A percentile compares a stretch with the other conserved stretches of the same genome.
Conservation (phyloP, 2,888 invertebrate genomes). For the Drosophila greeni region DNA sequence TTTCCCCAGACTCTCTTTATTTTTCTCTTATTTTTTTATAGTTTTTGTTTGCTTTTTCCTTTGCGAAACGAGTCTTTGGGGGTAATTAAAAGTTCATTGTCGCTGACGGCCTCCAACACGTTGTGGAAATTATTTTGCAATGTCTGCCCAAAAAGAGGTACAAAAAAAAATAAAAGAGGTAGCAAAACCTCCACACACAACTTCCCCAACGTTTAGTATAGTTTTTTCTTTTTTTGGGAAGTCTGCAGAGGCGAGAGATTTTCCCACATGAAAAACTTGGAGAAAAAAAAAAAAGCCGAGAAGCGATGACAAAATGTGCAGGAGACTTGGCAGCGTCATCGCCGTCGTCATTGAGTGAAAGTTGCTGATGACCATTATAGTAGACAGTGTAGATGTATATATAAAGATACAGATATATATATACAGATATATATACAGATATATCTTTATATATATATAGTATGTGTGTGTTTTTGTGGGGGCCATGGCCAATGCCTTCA, state of each 20-base stretch:
- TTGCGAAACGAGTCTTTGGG: slow-evolving; percentile 60
- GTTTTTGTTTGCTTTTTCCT: slow-evolving; percentile 35
- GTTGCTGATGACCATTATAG: slow-evolving; percentile 46
- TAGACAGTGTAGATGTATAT: not conserved
- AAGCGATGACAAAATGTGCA: slow-evolving; percentile 39
- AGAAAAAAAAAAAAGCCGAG: slow-evolving; percentile 2
- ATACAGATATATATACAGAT: not conserved
- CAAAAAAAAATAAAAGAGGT: slow-evolving; percentile 13
- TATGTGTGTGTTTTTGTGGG: slow-evolving; percentile 2
- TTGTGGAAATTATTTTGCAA: slow-evolving; percentile 69
- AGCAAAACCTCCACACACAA: slow-evolving; percentile 15
- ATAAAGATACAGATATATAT: not conserved
- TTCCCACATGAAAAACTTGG: slow-evolving; percentile 35
- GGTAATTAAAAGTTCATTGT: slow-evolving; percentile 72
- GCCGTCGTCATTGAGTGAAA: slow-evolving; percentile 33
- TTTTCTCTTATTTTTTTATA: slow-evolving; percentile 2
- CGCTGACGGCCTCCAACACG: slow-evolving; percentile 52
- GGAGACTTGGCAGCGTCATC: slow-evolving; percentile 24
- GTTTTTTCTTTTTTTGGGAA: not conserved
- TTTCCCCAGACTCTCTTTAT: slow-evolving; percentile 1
- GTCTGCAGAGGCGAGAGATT: slow-evolving; percentile 42
- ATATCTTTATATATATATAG: too few relatives aligned
- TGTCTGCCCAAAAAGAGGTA: slow-evolving; percentile 47
- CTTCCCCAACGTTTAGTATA: slow-evolving; percentile 21
- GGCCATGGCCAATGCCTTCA: slow-evolving; percentile 57